phyloP scores from a whole-genome alignment of 2,113 vertebrate species.

The Murina feae region DNA sequence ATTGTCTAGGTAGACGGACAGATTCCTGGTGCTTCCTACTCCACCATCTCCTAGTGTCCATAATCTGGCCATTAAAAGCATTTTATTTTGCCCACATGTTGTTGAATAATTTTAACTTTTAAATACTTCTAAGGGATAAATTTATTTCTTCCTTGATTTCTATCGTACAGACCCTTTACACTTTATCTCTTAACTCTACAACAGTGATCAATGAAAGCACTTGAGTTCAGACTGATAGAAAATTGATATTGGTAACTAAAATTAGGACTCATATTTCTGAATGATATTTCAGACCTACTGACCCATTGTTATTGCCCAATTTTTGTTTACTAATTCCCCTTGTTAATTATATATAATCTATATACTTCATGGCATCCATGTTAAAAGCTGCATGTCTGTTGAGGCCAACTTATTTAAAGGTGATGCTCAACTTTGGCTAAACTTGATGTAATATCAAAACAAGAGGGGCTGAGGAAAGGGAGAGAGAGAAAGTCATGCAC shows the following conservation, averaged over 20 bases:
- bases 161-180: neutral
- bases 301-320: neutral
- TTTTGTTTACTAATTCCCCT: neutral
- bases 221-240: neutral
- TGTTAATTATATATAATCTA: neutral
- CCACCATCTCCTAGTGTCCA: neutral
- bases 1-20: neutral
- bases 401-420: neutral
- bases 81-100: neutral
- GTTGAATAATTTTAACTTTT: neutral
- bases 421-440: neutral
- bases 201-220: neutral
- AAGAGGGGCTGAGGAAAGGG: neutral
- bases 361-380: neutral
- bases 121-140: neutral
- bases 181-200: neutral
- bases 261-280: neutral
- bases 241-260: neutral
- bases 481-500: neutral
- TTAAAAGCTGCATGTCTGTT: neutral
- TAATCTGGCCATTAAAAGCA: neutral
- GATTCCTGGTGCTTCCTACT: neutral
- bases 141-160: neutral
- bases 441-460: neutral
- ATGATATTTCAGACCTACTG: neutral